A percentile compares a stretch with the other conserved stretches of the same genome.
Conservation (phyloP, 2,888 invertebrate species). For the Limnephilus marmoratus region DNA sequence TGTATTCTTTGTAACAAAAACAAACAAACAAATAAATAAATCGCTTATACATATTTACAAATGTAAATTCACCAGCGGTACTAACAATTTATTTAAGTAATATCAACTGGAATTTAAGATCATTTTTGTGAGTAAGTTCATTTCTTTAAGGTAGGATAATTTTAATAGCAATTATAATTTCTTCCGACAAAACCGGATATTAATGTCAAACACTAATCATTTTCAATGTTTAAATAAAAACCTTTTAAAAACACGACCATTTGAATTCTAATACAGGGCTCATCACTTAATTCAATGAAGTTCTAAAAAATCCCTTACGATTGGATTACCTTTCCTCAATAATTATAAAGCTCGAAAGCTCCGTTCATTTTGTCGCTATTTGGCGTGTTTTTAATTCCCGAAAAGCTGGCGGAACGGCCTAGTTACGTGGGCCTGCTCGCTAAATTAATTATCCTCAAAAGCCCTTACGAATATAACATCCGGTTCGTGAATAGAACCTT, state of each 20-base stretch:
- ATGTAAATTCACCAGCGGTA: no score
- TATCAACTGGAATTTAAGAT: no score
- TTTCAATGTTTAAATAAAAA: not conserved
- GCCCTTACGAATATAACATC: not conserved
- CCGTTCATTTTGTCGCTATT: not conserved
- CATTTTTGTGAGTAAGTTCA: no score
- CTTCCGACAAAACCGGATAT: no score
- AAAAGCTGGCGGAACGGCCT: not conserved
- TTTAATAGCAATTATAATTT: no score
- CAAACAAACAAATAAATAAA: no score
- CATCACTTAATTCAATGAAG: not conserved
- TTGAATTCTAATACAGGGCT: not conserved
- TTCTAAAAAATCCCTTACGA: not conserved
- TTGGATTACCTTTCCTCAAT: not conserved
- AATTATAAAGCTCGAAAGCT: not conserved
- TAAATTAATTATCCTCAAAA: not conserved
- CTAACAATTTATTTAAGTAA: no score
- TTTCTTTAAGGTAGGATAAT: no score
- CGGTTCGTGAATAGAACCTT: not conserved
- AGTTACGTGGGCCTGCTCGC: not conserved
- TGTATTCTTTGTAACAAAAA: no score
- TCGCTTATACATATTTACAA: no score
- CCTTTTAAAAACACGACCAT: not conserved
- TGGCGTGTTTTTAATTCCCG: not conserved
- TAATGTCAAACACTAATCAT: not conserved